Evolutionary conservation across 2,797 vertebrate species (phyloP), one percentile per base, ranked within the genome.

Genomic region (Pangasius krempfi): DNA sequence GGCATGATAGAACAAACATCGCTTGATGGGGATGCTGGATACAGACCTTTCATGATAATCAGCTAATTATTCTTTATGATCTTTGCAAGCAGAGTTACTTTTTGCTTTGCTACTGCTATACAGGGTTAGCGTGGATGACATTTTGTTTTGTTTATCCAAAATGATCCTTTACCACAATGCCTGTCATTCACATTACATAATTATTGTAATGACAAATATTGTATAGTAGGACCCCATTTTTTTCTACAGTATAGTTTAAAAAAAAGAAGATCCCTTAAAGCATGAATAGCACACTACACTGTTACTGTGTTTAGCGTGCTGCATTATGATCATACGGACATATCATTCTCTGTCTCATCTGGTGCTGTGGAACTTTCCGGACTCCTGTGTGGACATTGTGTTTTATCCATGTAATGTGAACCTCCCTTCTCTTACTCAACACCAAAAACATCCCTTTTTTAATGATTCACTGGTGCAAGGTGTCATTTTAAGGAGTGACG

Each of bases 321-420:
- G 60, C 27, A 10, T 85, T 89, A 84, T 90, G 84, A 66, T 88
- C 60, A 87, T 87, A 79, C 79, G 50, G 64, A 86, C 84, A 76
- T 89, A 78, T 88, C 89, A 86, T 87, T 73, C 47, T 83, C 66
- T 68, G 76, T 89, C 88, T 89, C 85, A 82, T 87, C 73, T 89
- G 90, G 88, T 89, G 84, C 88, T 84, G 89, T 89, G 88, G 68
- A 89, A 44, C 40, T 78, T 88, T 90, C 66, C 75, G 2, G 75
- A 87, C 68, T 72, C 88, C 75, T 82, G 44, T 76, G 66, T 89
- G 86, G 83, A 89, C 82, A 85, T 88, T 90, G 54, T 81, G 40
- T 68, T 86, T 30, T 90, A 85, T 81, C 58, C 88, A 89, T 80
- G 84, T 89, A 83, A 89, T 82, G 85, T 90, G 83, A 89, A 89